phyloP scores from a whole-genome alignment of 2,113 vertebrate genomes.

The Caloenas nicobarica region DNA sequence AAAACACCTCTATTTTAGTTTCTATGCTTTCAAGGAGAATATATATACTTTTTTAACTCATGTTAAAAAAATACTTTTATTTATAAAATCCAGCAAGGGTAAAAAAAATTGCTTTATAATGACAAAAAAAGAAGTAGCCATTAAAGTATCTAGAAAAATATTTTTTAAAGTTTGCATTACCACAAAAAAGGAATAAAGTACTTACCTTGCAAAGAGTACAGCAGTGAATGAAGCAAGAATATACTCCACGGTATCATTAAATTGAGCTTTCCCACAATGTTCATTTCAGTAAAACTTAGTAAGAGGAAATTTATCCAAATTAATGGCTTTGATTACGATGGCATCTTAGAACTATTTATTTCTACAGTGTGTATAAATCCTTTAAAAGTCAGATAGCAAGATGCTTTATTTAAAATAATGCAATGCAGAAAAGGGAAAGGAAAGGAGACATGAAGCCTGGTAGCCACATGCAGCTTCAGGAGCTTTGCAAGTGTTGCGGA shows the following conservation, averaged over 20 bases:
- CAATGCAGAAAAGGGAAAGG: not conserved
- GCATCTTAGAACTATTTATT: constrained; percentile 79
- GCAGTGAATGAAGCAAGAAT: constrained; percentile 82
- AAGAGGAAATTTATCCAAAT: constrained; percentile 70
- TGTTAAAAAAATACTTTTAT: not conserved
- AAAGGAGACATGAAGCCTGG: constrained; percentile 14
- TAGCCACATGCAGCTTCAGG: constrained; percentile 34
- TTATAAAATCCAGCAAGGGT: not conserved
- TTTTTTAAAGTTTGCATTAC: not conserved
- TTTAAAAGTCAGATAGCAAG: constrained; percentile 18
- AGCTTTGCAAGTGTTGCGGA: constrained; percentile 42
- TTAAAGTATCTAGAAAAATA: not conserved
- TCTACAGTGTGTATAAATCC: not conserved
- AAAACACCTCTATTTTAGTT: not conserved
- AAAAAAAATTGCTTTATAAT: not conserved
- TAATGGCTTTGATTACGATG: constrained; percentile 72
- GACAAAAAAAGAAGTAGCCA: not conserved
- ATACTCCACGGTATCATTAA: constrained; percentile 87
- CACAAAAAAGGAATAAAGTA: not conserved
- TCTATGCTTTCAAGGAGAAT: not conserved
- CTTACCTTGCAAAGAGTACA: constrained; percentile 90
- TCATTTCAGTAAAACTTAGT: constrained; percentile 90
- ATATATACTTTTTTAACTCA: not conserved
- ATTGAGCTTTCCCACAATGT: constrained; percentile 86
- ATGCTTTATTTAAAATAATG: not conserved